Base-by-base conservation (phyloP, 2,888 invertebrate genomes). In the Drosophila recens region DNA sequence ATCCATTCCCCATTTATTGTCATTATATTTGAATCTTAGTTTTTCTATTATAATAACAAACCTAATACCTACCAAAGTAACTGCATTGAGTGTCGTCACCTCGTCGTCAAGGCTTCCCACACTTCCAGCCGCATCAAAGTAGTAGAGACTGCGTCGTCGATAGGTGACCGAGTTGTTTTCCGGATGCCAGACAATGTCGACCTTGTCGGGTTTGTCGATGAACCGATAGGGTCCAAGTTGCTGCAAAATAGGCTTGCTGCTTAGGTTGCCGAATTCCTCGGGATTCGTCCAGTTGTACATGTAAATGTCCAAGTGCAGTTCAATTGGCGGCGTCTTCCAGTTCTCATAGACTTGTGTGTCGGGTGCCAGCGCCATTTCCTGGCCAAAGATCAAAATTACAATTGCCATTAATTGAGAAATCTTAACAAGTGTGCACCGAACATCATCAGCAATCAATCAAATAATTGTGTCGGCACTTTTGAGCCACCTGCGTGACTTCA, bases 221-320 rank as follows among this genome's bases (percentile, higher is more conserved):
- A 94, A 96, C 0, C 94, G 93, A 90, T 95, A 95, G 0, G 96
- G 96, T 13, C 96, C 96, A 53, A 94, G 81, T 87, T 94, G 91
- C 61, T 93, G 89, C 34, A 95, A 92, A 48, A 92, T 93, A 0
- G 95, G 95, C 75, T 95, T 95, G 2, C 90, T 91, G 6, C 92
- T 93, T 61, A 93, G 93, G 20, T 94, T 94, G 3, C 94, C 93
- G 38, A 95, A 94, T 54, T 95, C 94, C 13, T 95, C 94, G 0
- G 96, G 94, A 92, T 97, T 97, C 4, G 96, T 96, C 97, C 97
- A 97, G 91, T 97, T 97, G 92, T 95, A 96, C 76, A 96, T 93
- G 89, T 95, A 96, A 66, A 97, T 93, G 80, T 96, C 95, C 79
- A 96, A 92, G 84, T 93, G 93, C 15, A 96, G 91, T 0, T 95